These are phyloP conservation scores for Platycheirus rosarum DNA, from an alignment of 2,888 invertebrate genomes.

Conservation along the genomic window DNA sequence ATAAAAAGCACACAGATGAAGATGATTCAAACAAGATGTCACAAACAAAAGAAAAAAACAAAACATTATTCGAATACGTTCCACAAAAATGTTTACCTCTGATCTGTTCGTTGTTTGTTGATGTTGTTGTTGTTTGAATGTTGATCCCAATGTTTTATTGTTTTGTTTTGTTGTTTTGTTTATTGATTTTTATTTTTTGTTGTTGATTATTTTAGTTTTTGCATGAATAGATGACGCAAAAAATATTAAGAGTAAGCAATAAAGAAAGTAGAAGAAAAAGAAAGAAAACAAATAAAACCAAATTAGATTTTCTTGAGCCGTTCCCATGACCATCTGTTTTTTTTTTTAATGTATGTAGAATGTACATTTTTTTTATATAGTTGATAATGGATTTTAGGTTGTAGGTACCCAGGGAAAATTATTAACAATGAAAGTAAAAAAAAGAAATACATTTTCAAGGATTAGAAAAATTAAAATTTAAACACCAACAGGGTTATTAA, in stretches of 20 bases:
- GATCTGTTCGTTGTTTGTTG: constrained; percentile 77
- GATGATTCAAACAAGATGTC: constrained; percentile 72
- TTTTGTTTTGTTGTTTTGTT: constrained; percentile 54
- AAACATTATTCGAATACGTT: constrained; percentile 39
- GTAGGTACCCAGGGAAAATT: constrained; percentile 60
- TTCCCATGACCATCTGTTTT: constrained; percentile 81
- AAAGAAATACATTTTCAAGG: constrained; percentile 74
- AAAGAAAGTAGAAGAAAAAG: constrained; percentile 77
- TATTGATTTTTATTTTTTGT: constrained; percentile 44
- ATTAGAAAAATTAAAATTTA: constrained; percentile 69
- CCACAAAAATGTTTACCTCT: constrained; percentile 79
- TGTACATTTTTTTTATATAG: constrained; percentile 51
- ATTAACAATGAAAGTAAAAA: constrained; percentile 63
- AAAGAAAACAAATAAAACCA: constrained; percentile 70
- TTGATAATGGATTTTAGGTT: constrained; percentile 62
- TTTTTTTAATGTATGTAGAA: constrained; percentile 60
- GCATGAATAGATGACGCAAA: constrained; percentile 58
- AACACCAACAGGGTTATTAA: constrained; percentile 47
- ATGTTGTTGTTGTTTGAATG: constrained; percentile 59
- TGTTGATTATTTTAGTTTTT: too few relatives aligned
- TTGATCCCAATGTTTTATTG: constrained; percentile 54
- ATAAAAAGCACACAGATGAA: constrained; percentile 54
- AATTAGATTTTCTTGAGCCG: constrained; percentile 83
- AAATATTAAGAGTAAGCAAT: constrained; percentile 66
- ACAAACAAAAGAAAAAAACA: constrained; percentile 15